Percentiles rank a stretch among this genome's conserved stretches.
Evolutionary conservation across 2,797 vertebrate genomes (phyloP).

Genomic region (Sternotherus odoratus): DNA sequence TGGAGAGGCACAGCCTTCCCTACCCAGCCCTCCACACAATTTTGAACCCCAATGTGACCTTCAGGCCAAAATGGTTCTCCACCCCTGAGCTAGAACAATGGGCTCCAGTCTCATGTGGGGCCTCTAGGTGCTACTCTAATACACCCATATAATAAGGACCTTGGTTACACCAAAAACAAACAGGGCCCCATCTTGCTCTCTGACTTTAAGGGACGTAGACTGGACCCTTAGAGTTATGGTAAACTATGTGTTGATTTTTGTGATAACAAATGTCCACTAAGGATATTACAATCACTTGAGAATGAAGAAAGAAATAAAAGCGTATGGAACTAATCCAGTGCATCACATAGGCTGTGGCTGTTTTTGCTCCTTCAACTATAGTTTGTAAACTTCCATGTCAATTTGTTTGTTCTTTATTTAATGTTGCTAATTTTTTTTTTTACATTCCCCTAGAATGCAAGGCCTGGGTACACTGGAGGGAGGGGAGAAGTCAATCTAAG

Average conservation of each 20-base stretch:
- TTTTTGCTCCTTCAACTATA: slow-evolving; percentile 16
- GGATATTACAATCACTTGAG: background rate
- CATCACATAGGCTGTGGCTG: background rate
- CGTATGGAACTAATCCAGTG: slow-evolving; percentile 5
- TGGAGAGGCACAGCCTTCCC: too few relatives aligned
- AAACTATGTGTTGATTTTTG: background rate
- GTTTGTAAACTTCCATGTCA: background rate
- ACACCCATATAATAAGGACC: too few relatives aligned
- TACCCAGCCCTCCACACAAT: too few relatives aligned
- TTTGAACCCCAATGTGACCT: too few relatives aligned
- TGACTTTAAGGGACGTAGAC: too few relatives aligned
- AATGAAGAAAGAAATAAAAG: background rate
- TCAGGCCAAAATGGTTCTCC: too few relatives aligned
- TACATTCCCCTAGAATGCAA: background rate
- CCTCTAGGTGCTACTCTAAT: too few relatives aligned
- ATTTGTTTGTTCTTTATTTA: background rate
- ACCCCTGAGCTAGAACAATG: background rate
- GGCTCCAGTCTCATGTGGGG: accelerated
- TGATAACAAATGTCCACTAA: background rate
- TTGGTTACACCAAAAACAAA: too few relatives aligned
- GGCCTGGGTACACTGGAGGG: background rate
- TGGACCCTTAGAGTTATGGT: background rate
- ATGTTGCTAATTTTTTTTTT: background rate
- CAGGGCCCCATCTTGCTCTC: too few relatives aligned
- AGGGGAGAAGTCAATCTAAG: too few relatives aligned